Evolutionary conservation across 1,140 invertebrate species (phyloP), one percentile per base, ranked within the genome.

Genomic region (Drosophila nannoptera): DNA sequence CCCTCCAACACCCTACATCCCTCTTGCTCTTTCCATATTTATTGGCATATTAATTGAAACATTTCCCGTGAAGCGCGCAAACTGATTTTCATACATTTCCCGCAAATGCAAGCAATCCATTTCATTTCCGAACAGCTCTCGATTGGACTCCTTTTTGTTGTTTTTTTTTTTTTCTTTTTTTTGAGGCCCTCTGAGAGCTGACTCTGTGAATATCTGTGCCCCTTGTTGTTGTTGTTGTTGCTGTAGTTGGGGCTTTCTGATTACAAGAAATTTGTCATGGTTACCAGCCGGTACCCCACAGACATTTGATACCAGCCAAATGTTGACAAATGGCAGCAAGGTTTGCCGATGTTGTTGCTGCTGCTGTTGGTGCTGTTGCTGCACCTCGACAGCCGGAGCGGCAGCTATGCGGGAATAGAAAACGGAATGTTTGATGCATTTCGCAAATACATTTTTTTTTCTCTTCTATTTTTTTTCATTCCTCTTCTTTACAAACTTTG

Each of bases 311-410:
- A 83, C 75, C 52, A 54, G 38, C 68, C 71, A 75, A 82, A 78
- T 83, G 75, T 78, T 83, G 80, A 83, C 75, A 78, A 82, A 82
- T 82, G 71, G 73, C 68, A 73, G 59, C 66, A 74, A 68, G n/a
- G n/a, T n/a, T n/a, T n/a, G n/a, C n/a, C n/a, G n/a, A n/a, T n/a
- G n/a, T n/a, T n/a, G n/a, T n/a, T n/a, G n/a, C n/a, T n/a, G n/a
- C n/a, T n/a, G n/a, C n/a, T n/a, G n/a, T n/a, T n/a, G n/a, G n/a
- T n/a, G n/a, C n/a, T n/a, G n/a, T n/a, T n/a, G n/a, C n/a, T n/a
- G n/a, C n/a, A n/a, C n/a, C n/a, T n/a, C 61, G 48, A 50, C 43
- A 42, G 49, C 62, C 50, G 61, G 54, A 54, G 69, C 62, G 52
- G 38, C 61, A 58, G 42, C 64, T 52, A 67, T 67, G 61, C 61